These are phyloP conservation scores for Pelvicachromis taeniatus DNA, from an alignment of 2,113 vertebrate species.

Conservation along the genomic window DNA sequence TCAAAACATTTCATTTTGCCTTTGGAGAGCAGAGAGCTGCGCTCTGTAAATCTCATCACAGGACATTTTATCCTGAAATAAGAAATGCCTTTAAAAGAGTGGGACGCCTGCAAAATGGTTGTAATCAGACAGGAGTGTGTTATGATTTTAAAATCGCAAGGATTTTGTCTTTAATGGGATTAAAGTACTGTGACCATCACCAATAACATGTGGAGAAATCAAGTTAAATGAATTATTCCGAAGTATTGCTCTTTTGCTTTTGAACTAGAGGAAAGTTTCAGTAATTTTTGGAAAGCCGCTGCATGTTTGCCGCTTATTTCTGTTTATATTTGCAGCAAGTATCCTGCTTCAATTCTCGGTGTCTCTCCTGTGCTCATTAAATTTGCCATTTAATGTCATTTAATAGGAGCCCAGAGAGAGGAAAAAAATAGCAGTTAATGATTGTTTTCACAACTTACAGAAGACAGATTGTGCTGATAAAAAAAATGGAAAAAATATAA, in stretches of 20 bases:
- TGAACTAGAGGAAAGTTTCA: not conserved
- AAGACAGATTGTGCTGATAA: slow-evolving; percentile 29
- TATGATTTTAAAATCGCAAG: not conserved
- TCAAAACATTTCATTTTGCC: slow-evolving; percentile 3
- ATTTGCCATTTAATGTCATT: slow-evolving; percentile 18
- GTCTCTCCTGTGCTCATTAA: not conserved
- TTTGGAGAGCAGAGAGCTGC: not conserved
- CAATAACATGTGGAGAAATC: not conserved
- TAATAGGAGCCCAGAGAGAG: slow-evolving; percentile 24
- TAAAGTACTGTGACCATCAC: not conserved
- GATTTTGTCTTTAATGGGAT: not conserved
- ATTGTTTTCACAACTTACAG: slow-evolving; percentile 18
- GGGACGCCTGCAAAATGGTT: not conserved
- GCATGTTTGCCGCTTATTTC: not conserved
- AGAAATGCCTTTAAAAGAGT: not conserved
- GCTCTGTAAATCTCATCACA: not conserved
- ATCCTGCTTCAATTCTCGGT: not conserved
- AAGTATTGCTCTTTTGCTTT: not conserved
- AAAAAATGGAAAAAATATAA: slow-evolving; percentile 1
- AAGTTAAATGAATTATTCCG: not conserved
- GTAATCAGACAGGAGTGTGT: not conserved
- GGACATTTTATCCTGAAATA: not conserved
- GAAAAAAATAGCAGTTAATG: not conserved
- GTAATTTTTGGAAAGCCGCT: not conserved
- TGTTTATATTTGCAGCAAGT: not conserved